Conservation (phyloP, 23 tunicate species). For the Trididemnum clinides region DNA sequence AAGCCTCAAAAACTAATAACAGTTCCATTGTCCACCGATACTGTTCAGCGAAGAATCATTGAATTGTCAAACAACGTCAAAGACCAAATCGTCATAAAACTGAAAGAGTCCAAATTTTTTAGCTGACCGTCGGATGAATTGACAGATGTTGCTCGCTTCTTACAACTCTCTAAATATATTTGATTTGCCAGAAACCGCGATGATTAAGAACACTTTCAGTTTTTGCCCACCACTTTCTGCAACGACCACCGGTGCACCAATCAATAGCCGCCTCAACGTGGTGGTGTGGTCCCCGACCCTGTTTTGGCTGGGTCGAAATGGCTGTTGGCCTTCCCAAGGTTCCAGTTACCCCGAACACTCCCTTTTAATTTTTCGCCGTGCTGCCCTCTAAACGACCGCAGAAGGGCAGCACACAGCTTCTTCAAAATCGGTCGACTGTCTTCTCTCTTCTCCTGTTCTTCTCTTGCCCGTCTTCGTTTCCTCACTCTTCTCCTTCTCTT, state of each 20-base stretch:
- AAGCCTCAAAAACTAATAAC: conserved; percentile 4
- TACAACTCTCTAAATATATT: neutral
- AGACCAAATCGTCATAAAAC: conserved; percentile 2
- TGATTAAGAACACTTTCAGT: neutral
- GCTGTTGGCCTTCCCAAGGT: too few species aligned
- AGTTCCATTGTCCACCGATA: conserved; percentile 10
- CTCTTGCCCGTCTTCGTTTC: too few species aligned
- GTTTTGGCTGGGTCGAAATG: too few species aligned
- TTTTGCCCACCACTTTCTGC: conserved; percentile 12
- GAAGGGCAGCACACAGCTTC: too few species aligned
- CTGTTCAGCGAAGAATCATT: conserved; percentile 2
- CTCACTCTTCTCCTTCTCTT: too few species aligned
- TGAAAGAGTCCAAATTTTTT: conserved; percentile 10
- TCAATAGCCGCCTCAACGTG: too few species aligned
- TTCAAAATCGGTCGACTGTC: too few species aligned
- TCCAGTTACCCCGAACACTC: too few species aligned
- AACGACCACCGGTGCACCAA: neutral
- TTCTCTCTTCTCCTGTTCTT: too few species aligned
- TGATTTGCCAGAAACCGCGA: neutral
- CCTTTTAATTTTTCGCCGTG: too few species aligned
- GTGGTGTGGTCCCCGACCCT: too few species aligned
- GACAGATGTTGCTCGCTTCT: neutral
- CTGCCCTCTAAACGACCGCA: too few species aligned
- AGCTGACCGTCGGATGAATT: neutral
- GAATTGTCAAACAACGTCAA: conserved; percentile 6